Evolutionary conservation across 2,113 vertebrate species (phyloP).

Genomic region (Oncorhynchus gorbuscha): DNA sequence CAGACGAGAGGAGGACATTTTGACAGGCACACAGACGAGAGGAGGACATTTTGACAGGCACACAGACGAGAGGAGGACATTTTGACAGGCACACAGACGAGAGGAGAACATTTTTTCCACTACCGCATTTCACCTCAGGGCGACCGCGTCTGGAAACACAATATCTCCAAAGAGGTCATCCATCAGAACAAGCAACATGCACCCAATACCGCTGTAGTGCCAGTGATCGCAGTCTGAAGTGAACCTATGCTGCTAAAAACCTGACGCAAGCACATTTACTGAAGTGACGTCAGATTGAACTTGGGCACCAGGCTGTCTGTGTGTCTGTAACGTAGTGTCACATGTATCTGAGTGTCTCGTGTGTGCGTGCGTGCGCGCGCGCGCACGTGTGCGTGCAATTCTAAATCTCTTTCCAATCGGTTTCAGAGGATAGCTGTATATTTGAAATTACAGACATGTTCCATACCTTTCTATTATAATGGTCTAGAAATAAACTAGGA

Average conservation of each 20-base stretch:
- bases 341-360: neutral
- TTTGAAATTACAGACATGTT: neutral
- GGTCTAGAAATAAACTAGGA: neutral
- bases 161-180: conserved; percentile 58
- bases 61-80: too few relatives aligned
- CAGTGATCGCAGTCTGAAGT: conserved; percentile 44
- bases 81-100: conserved; percentile 59
- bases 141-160: conserved; percentile 77
- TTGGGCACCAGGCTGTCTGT: neutral
- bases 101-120: conserved; percentile 79
- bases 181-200: conserved; percentile 44
- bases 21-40: conserved; percentile 51
- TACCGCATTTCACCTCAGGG: conserved; percentile 79
- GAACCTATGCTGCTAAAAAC: conserved; percentile 32
- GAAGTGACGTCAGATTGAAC: conserved; percentile 19
- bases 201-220: conserved; percentile 6
- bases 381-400: neutral
- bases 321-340: conserved; percentile 2
- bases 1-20: too few relatives aligned
- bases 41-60: too few relatives aligned
- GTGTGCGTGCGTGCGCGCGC: neutral
- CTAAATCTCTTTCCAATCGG: neutral
- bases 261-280: conserved; percentile 26
- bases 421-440: neutral
- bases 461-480: neutral